Base-by-base conservation (phyloP, 2,888 invertebrate species). In the Parnassius smintheus region DNA sequence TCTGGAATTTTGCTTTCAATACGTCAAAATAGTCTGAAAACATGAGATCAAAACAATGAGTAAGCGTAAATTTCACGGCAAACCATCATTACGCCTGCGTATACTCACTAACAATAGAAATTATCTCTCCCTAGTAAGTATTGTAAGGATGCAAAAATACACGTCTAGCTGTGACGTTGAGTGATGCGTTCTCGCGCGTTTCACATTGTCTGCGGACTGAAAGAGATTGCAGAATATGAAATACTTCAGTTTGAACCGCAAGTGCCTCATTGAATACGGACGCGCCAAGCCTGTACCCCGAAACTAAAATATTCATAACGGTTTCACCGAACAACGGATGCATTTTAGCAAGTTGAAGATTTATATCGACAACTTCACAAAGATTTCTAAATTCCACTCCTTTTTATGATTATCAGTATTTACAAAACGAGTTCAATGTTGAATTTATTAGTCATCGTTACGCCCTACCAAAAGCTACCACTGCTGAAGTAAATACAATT, bases 191-290 rank as follows among this genome's bases (percentile, higher is more conserved):
- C 80, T 77, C 75, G 72, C 77, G 79, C 81, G 80, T 80, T 69
- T 72, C 76, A 77, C 81, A 88, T 91, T 91, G 91, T 91, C 84
- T 86, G 88, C 71, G 65, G 68, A 62, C 77, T 85, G 83, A 91
- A 90, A 91, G 89, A 86, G 86, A 85, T 85, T 84, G 86, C 85
- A 82, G 82, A 85, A 85, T 88, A 88, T 88, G 87, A 87, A 89
- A 88, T 88, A 85, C 85, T 88, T 85, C 86, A 78, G 82, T 77
- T 76, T 81, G 82, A 84, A 83, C 80, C 81, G 82, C 80, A 78
- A 75, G 79, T 81, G 78, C 80, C 78, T 86, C 85, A 83, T 84
- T 86, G 87, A 86, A 88, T 86, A 78, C 80, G 76, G 71, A 71
- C 77, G 76, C 72, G 68, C 66, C 67, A 65, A 74, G 68, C 69